Percentiles rank a stretch among this genome's conserved stretches.
These are phyloP conservation scores for Micoletzkya japonica DNA, from an alignment of 2,888 invertebrate genomes.

Conservation along the genomic window DNA sequence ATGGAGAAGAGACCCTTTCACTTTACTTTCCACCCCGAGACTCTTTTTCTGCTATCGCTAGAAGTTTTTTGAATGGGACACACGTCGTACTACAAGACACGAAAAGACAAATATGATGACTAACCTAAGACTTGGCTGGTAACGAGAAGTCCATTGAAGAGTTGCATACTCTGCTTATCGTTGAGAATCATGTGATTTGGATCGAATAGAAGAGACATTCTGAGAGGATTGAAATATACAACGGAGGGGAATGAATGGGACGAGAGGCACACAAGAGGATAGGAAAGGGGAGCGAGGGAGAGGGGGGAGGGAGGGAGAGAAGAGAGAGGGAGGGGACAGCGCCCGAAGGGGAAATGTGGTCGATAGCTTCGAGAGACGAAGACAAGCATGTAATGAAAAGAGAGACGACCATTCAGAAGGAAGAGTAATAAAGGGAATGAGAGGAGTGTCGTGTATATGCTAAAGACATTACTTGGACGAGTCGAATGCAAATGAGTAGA, in stretches of 20 bases:
- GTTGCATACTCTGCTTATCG: slow-evolving; percentile 52
- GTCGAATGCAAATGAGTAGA: too few species aligned
- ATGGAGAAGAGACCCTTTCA: too few species aligned
- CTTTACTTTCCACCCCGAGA: too few species aligned
- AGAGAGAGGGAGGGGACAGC: slow-evolving; percentile 19
- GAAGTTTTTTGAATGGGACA: background rate
- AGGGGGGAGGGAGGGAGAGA: slow-evolving; percentile 27
- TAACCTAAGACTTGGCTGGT: slow-evolving; percentile 53
- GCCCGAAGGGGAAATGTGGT: background rate
- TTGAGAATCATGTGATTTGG: slow-evolving; percentile 46
- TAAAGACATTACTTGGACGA: background rate
- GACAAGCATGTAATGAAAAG: too few species aligned
- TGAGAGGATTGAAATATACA: background rate
- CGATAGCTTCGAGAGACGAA: background rate
- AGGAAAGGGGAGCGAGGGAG: slow-evolving; percentile 28
- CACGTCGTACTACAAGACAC: background rate
- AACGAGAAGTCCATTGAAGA: slow-evolving; percentile 55
- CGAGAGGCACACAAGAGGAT: too few species aligned
- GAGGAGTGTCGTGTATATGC: background rate
- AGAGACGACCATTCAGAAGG: background rate
- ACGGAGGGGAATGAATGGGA: slow-evolving; percentile 9
- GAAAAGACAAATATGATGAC: background rate
- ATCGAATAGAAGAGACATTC: slow-evolving; percentile 51
- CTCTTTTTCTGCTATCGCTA: too few species aligned
- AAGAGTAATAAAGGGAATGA: slow-evolving; percentile 9